Percentiles rank a stretch among this genome's conserved stretches.
Conservation (phyloP, 2,113 vertebrate genomes). For the Forbesichthys agassizii region DNA sequence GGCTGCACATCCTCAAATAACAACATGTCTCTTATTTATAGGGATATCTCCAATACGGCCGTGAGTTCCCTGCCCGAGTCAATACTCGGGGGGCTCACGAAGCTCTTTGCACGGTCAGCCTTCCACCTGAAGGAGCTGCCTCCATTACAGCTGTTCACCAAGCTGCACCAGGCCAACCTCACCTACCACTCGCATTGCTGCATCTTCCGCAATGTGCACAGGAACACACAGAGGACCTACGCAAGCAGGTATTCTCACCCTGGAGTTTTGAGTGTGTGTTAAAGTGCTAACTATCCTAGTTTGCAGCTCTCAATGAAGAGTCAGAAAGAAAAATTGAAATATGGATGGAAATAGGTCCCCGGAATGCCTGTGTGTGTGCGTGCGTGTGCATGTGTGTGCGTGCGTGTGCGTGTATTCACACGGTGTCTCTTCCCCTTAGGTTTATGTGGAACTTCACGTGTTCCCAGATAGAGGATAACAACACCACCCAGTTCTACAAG, state of each 20-base stretch:
- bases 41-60: slow-evolving; percentile 89
- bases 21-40: slow-evolving; percentile 52
- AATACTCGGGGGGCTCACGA: slow-evolving; percentile 83
- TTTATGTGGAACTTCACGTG: slow-evolving; percentile 76
- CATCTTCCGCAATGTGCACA: slow-evolving; percentile 82
- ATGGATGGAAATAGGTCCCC: not conserved
- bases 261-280: too few relatives aligned
- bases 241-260: slow-evolving; percentile 21
- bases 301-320: not conserved
- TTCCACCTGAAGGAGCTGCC: slow-evolving; percentile 87
- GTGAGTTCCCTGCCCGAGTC: slow-evolving; percentile 83
- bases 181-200: slow-evolving; percentile 97
- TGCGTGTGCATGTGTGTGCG: not conserved
- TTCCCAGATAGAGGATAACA: slow-evolving; percentile 60
- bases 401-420: not conserved
- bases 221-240: slow-evolving; percentile 55
- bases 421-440: slow-evolving; percentile 58
- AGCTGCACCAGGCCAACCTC: slow-evolving; percentile 84
- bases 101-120: slow-evolving; percentile 82
- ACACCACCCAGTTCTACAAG: slow-evolving; percentile 64
- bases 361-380: not conserved
- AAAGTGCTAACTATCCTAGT: not conserved
- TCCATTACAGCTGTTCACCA: slow-evolving; percentile 79
- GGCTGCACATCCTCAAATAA: not conserved
- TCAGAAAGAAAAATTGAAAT: not conserved